phyloP scores from a whole-genome alignment of 2,797 vertebrate genomes.

The Tragelaphus eurycerus region DNA sequence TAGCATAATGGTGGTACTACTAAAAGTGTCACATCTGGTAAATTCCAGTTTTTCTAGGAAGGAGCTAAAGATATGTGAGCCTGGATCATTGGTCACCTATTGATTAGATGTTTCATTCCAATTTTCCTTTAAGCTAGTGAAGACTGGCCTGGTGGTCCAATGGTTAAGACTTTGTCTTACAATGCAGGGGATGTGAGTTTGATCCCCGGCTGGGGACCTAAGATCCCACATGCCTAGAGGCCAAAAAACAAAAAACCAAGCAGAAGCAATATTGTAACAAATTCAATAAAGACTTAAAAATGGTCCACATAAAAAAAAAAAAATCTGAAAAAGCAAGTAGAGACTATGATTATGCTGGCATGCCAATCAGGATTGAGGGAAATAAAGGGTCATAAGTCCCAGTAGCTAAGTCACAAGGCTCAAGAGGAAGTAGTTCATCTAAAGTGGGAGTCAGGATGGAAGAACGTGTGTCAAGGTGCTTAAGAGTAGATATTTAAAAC shows the following conservation, averaged over 20 bases:
- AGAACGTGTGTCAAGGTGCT: neutral
- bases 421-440: neutral
- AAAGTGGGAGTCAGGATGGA: neutral
- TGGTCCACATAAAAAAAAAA: neutral
- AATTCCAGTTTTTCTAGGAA: slow-evolving; percentile 11
- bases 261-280: neutral
- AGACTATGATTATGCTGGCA: neutral
- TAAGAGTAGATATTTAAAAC: neutral
- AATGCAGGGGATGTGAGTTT: neutral
- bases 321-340: neutral
- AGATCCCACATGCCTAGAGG: neutral
- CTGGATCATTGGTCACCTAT: neutral
- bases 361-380: neutral
- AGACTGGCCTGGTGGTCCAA: neutral
- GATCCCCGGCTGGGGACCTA: neutral
- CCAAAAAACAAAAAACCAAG: neutral
- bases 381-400: neutral
- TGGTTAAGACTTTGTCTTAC: neutral
- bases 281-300: neutral
- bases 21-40: neutral
- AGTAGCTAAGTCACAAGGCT: neutral
- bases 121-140: neutral
- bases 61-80: neutral
- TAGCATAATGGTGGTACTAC: neutral
- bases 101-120: neutral